phyloP scores from a whole-genome alignment of 1,140 invertebrate species.

The Aradophagus sp. region DNA sequence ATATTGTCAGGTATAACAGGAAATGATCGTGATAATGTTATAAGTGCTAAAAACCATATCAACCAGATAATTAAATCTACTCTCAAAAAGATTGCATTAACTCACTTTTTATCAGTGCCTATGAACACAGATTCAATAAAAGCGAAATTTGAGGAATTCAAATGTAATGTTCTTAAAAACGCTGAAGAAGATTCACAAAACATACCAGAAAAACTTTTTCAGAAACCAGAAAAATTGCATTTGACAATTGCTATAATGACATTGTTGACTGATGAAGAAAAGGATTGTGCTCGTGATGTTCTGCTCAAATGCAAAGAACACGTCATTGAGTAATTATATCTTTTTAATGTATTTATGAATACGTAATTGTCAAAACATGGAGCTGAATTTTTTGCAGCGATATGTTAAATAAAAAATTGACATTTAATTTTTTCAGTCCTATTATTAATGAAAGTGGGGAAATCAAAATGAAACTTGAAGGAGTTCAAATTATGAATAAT shows the following conservation, averaged over 20 bases:
- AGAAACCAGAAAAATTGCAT: constrained; percentile 31
- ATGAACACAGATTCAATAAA: constrained; percentile 20
- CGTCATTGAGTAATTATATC: constrained; percentile 15
- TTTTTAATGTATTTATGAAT: not conserved
- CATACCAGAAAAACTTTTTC: constrained; percentile 26
- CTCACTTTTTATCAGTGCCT: constrained; percentile 36
- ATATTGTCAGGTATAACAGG: too few relatives aligned
- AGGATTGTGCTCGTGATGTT: constrained; percentile 1
- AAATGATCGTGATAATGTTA: too few relatives aligned
- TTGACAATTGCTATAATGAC: constrained; percentile 31
- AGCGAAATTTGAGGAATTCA: constrained; percentile 15
- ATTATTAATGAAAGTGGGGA: constrained; percentile 15
- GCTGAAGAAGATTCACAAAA: constrained; percentile 5
- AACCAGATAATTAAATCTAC: too few relatives aligned
- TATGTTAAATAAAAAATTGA: too few relatives aligned
- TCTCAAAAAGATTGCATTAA: constrained; percentile 18
- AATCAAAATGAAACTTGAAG: constrained; percentile 29
- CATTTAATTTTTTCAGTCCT: constrained; percentile 17
- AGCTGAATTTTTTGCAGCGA: too few relatives aligned
- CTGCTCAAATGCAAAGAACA: constrained; percentile 10
- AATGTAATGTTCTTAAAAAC: constrained; percentile 25
- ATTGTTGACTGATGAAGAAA: constrained; percentile 15
- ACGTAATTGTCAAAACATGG: too few relatives aligned
- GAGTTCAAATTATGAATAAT: constrained; percentile 18
- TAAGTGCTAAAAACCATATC: too few relatives aligned